phyloP scores from a whole-genome alignment of 53 echinoderm and acorn worm genomes.

The Hippasteria phrygiana region DNA sequence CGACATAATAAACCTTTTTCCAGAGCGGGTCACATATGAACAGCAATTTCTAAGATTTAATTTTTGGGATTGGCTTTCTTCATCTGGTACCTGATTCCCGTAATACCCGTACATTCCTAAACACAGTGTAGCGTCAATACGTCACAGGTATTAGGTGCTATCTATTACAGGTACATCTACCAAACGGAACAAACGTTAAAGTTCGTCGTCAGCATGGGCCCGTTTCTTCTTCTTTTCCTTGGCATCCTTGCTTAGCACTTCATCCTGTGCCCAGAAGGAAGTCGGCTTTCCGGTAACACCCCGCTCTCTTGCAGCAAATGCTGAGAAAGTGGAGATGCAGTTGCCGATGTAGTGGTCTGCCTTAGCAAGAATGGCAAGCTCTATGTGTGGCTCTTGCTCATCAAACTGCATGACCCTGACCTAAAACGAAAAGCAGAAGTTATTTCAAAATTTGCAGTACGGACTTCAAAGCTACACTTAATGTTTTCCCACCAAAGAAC shows the following conservation, averaged over 20 bases:
- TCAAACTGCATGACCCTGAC: slow-evolving; percentile 78
- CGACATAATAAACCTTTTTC: no score
- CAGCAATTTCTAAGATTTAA: no score
- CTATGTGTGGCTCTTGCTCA: slow-evolving; percentile 85
- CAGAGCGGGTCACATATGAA: no score
- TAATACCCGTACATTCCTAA: no score
- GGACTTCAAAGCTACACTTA: no score
- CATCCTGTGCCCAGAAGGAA: slow-evolving; percentile 91
- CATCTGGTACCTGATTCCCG: no score
- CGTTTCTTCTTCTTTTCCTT: slow-evolving; percentile 34
- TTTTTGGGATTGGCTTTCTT: no score
- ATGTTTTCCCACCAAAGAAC: no score
- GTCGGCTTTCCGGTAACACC: slow-evolving; percentile 77
- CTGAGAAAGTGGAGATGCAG: slow-evolving; percentile 92
- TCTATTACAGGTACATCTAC: no score
- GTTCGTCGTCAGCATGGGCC: slow-evolving; percentile 9
- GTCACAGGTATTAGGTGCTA: no score
- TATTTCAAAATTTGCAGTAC: no score
- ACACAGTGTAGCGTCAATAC: not conserved
- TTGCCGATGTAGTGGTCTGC: slow-evolving; percentile 96
- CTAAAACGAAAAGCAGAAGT: no score
- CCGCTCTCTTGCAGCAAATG: slow-evolving; percentile 90
- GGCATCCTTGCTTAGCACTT: slow-evolving; percentile 27
- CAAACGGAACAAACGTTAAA: not conserved
- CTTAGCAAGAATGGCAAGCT: slow-evolving; percentile 91